A percentile compares a stretch with the other conserved stretches of the same genome.
These are phyloP conservation scores for Pseudoips prasinana DNA, from an alignment of 2,888 invertebrate species.

Conservation along the genomic window DNA sequence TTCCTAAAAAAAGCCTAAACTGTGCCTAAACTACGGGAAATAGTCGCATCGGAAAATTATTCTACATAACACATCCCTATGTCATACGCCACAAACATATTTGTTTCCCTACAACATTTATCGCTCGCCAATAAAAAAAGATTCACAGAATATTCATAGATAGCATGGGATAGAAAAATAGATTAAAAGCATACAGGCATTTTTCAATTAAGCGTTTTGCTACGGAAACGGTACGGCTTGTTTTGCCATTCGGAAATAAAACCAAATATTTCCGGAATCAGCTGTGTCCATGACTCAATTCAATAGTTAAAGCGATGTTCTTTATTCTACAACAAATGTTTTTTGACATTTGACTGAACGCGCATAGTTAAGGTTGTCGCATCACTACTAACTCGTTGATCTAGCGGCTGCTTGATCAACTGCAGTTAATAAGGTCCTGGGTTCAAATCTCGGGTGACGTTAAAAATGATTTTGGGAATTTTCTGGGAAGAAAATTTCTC, in stretches of 20 bases:
- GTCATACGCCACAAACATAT: conserved; percentile 18
- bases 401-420: too few relatives aligned
- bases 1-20: too few relatives aligned
- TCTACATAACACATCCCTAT: conserved; percentile 4
- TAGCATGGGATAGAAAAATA: conserved; percentile 29
- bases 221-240: conserved; percentile 22
- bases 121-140: conserved; percentile 28
- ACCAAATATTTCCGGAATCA: conserved; percentile 49
- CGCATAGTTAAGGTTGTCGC: too few relatives aligned
- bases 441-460: too few relatives aligned
- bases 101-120: conserved; percentile 24
- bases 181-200: conserved; percentile 29
- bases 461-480: too few relatives aligned
- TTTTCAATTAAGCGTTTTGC: conserved; percentile 37
- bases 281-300: conserved; percentile 45
- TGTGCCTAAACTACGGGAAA: too few relatives aligned
- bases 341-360: neutral
- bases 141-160: conserved; percentile 30
- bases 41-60: too few relatives aligned
- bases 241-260: conserved; percentile 35
- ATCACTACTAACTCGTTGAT: too few relatives aligned
- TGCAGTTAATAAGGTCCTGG: too few relatives aligned
- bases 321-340: conserved; percentile 45
- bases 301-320: conserved; percentile 40
- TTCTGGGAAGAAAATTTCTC: too few relatives aligned